Evolutionary conservation across 2,888 invertebrate genomes (phyloP), one percentile per base, ranked within the genome.

Genomic region (Uloborus plumipes): DNA sequence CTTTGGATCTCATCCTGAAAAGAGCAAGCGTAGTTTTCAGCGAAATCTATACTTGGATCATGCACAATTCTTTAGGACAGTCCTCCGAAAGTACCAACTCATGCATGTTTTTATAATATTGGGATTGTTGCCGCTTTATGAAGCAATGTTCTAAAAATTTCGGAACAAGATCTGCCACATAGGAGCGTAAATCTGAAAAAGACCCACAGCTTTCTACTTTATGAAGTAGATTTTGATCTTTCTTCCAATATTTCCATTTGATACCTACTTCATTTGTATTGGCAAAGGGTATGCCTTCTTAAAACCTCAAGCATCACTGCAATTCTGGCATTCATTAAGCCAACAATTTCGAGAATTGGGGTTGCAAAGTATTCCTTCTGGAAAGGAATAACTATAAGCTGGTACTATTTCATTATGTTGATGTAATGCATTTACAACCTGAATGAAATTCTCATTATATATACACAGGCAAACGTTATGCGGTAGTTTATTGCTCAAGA

Each of bases 1-100:
- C 65, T 65, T 65, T 65, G 65, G 31, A 65, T 65, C n/a, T 65
- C 65, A 47, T 65, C 31, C 13, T 65, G 65, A 65, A 26, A 65
- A 15, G 13, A 1, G 11, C 65, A 65, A 4, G 65, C 31, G 11
- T 65, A 65, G 13, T 65, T 65, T 65, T 65, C 11, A 31, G 26
- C 6, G 47, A 65, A 65, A 65, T 65, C 65, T 65, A 65, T n/a
- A n/a, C 31, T 47, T 22, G 65, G 7, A 65, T 65, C 47, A 65
- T 65, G 65, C 65, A 31, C 13, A 31, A 4, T 3, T 65, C n/a
- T 16, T 16, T 31, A 31, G 31, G 14, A 47, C 15, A 65, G 2
- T n/a, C n/a, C 2, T n/a, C 4, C 9, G 18, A 55, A 3, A 55
- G 4, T 55, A 18, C 55, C 18, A 18, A 55, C 9, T 55, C 4